phyloP scores from a whole-genome alignment of 2,888 invertebrate species.

The Bhutanitis thaidina region DNA sequence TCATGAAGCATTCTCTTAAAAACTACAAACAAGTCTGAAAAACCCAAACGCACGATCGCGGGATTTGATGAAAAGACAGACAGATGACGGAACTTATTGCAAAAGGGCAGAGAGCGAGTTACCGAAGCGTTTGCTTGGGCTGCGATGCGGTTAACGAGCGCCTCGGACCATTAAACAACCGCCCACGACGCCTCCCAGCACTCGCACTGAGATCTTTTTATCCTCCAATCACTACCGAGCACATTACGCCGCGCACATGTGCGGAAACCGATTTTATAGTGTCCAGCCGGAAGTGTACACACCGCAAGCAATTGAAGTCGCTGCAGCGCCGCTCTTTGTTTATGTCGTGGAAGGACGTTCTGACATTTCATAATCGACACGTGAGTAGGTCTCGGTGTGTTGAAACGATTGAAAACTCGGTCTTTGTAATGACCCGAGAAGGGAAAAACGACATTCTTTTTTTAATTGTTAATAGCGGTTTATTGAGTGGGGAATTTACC shows the following conservation, averaged over 20 bases:
- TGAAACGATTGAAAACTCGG: too few species aligned
- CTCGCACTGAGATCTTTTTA: background rate
- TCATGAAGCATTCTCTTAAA: too few species aligned
- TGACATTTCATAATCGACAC: background rate
- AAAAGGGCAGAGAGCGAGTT: background rate
- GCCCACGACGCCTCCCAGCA: background rate
- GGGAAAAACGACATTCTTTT: too few species aligned
- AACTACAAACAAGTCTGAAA: too few species aligned
- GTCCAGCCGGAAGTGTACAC: background rate
- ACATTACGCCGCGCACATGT: slow-evolving; percentile 1
- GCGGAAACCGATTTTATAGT: background rate
- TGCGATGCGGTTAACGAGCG: background rate
- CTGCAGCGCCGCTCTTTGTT: slow-evolving; percentile 6
- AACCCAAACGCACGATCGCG: too few species aligned
- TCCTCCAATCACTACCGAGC: background rate
- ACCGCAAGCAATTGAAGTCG: slow-evolving; percentile 1
- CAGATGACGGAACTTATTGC: background rate
- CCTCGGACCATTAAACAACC: background rate
- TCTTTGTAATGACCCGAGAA: too few species aligned
- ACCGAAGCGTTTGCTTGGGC: background rate
- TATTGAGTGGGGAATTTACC: too few species aligned
- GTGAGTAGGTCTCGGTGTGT: too few species aligned
- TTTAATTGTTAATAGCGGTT: too few species aligned
- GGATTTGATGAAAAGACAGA: too few species aligned
- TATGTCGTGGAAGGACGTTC: background rate